Evolutionary conservation across 2,888 invertebrate species (phyloP), one percentile per base, ranked within the genome.

Genomic region (Sericinus montela): DNA sequence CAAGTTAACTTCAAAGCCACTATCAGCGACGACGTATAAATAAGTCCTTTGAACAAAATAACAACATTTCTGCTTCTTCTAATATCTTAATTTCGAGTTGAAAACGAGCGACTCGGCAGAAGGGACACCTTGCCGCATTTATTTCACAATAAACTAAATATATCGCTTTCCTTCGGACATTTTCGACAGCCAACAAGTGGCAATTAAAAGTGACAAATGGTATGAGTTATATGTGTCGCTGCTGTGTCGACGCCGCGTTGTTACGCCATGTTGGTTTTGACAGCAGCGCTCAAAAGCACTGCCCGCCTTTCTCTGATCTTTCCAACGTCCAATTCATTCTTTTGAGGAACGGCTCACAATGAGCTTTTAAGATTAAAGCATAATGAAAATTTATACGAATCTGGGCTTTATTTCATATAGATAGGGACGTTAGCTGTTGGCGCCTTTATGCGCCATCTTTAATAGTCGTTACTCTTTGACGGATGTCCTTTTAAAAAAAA

Each of bases 141-240:
- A 77, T 84, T 81, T 80, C 80, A 79, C 80, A 78, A 84, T 86
- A 83, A 84, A 83, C 73, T 81, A 75, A 82, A 84, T 83, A 85
- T 86, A 85, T 71, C 63, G 72, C 69, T 70, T 72, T 71, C 63
- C 71, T 69, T 69, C 69, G 69, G 80, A 69, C 72, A 66, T 71
- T 75, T 83, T 82, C 75, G 81, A 83, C 82, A 80, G 68, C 63
- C 72, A 74, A 78, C 83, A 80, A 79, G 79, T 79, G 78, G 84
- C 85, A 87, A 88, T 88, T 88, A 87, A 82, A 88, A 86, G 80
- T 88, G 87, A 88, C 87, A 86, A 85, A 88, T 86, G 87, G 75
- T 77, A 72, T 76, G 78, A 79, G 73, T 75, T 78, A 76, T 75
- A 69, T 60, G 59, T 65, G 62, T 57, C 56, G 55, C 52, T 54